A percentile compares a stretch with the other conserved stretches of the same genome.
These are phyloP conservation scores for Glyptemys insculpta DNA, from an alignment of 2,797 vertebrate genomes.

Conservation along the genomic window DNA sequence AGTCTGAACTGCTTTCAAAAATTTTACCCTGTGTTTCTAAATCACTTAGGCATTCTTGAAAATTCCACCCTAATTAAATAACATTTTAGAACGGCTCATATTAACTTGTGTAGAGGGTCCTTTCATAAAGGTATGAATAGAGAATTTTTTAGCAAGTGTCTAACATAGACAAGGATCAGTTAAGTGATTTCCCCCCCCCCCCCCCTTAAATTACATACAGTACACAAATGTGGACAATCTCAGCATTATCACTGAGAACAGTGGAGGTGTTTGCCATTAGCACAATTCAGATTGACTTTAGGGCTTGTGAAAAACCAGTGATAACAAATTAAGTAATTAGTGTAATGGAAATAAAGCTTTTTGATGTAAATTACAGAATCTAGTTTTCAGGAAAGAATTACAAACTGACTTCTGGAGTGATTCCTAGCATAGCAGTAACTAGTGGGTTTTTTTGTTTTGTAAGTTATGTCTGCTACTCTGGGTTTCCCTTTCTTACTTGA, in stretches of 20 bases:
- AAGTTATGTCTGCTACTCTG: background rate
- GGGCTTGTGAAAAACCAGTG: background rate
- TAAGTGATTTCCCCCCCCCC: background rate
- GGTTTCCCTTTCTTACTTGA: background rate
- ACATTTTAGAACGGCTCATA: background rate
- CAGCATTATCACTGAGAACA: background rate
- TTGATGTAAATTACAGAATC: background rate
- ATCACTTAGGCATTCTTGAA: background rate
- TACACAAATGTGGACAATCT: fast-evolving
- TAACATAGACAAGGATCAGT: background rate
- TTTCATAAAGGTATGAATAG: background rate
- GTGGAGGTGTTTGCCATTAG: background rate
- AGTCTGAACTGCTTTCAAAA: background rate
- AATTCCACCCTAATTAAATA: background rate
- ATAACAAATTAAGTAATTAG: background rate
- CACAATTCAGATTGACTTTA: background rate
- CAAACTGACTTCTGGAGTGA: background rate
- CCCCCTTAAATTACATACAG: background rate
- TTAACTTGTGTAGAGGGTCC: background rate
- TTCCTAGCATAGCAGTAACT: background rate
- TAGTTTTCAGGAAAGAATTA: background rate
- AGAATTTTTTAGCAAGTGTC: background rate
- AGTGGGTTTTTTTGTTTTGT: background rate
- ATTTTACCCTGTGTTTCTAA: slow-evolving; percentile 17
- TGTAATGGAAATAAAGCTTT: background rate